phyloP scores from a whole-genome alignment of 2,113 vertebrate species.

The Cebidichthys violaceus region DNA sequence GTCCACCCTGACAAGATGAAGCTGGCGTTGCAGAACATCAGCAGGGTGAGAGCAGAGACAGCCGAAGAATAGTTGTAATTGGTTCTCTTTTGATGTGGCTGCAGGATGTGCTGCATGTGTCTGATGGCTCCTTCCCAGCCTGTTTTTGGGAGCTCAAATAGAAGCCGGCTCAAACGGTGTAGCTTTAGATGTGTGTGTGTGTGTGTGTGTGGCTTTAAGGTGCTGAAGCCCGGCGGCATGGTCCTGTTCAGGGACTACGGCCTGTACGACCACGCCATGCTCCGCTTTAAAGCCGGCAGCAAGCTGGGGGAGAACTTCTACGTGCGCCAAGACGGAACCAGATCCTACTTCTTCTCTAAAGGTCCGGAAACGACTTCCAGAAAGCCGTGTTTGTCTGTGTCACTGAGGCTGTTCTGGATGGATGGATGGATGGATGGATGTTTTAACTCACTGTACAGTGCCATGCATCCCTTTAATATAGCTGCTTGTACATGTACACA shows the following conservation, averaged over 20 bases:
- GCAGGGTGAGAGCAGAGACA: conserved; percentile 82
- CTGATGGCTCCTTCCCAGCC: rapidly evolving
- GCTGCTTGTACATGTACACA: not conserved
- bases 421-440: not conserved
- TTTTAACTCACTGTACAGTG: not conserved
- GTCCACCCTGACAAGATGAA: conserved; percentile 97
- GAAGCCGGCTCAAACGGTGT: not conserved
- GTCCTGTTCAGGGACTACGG: conserved; percentile 97
- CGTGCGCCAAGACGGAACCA: conserved; percentile 95
- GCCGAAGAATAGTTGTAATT: not conserved
- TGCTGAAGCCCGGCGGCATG: conserved; percentile 90
- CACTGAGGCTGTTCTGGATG: not conserved
- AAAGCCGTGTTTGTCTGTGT: not conserved
- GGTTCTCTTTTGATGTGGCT: no score
- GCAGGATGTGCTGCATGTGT: not conserved
- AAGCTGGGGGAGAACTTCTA: conserved; percentile 97
- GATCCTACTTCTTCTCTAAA: conserved; percentile 94
- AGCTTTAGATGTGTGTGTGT: not conserved
- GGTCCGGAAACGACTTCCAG: conserved; percentile 80
- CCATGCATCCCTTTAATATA: not conserved
- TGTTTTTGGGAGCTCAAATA: not conserved
- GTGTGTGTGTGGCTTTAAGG: conserved; percentile 79
- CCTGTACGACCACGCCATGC: conserved; percentile 94
- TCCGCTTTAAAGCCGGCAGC: conserved; percentile 92
- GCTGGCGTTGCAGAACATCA: conserved; percentile 88